phyloP scores from a whole-genome alignment of 2,888 invertebrate genomes.

The Cristatella mucedo region DNA sequence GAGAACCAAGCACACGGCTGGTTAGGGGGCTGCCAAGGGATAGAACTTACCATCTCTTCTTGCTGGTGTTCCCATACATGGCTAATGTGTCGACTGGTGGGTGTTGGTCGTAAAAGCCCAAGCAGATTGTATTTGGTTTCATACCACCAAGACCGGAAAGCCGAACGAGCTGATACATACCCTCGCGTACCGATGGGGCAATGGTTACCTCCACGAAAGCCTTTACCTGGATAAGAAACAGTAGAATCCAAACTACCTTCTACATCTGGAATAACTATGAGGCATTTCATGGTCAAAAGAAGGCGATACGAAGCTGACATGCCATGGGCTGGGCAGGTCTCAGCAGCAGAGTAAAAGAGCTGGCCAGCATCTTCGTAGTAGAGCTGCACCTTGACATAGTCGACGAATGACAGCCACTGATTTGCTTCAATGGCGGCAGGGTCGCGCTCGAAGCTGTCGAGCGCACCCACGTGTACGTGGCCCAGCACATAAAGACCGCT shows the following conservation, averaged over 20 bases:
- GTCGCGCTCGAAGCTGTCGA: constrained; percentile 46
- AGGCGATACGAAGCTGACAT: too few relatives aligned
- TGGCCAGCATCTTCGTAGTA: too few relatives aligned
- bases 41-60: constrained; percentile 3
- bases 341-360: too few relatives aligned
- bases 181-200: constrained; percentile 65
- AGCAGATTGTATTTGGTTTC: constrained; percentile 86
- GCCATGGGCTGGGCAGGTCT: too few relatives aligned
- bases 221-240: constrained; percentile 4
- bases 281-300: too few relatives aligned
- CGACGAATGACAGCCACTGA: constrained; percentile 81
- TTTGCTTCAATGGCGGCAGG: constrained; percentile 60
- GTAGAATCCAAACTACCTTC: too few relatives aligned
- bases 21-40: too few relatives aligned
- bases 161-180: constrained; percentile 75
- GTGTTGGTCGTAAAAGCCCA: constrained; percentile 73
- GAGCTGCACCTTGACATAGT: constrained; percentile 63
- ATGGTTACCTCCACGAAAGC: constrained; percentile 89
- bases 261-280: too few relatives aligned
- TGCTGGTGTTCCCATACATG: background rate
- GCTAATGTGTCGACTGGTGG: constrained; percentile 49
- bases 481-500: constrained; percentile 68
- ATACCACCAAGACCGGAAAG: constrained; percentile 91
- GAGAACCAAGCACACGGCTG: too few relatives aligned
- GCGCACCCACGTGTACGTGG: constrained; percentile 52